Percentiles rank a stretch among this genome's conserved stretches.
These are phyloP conservation scores for Hormaphis cornu DNA, from an alignment of 1,140 invertebrate genomes.

Conservation along the genomic window DNA sequence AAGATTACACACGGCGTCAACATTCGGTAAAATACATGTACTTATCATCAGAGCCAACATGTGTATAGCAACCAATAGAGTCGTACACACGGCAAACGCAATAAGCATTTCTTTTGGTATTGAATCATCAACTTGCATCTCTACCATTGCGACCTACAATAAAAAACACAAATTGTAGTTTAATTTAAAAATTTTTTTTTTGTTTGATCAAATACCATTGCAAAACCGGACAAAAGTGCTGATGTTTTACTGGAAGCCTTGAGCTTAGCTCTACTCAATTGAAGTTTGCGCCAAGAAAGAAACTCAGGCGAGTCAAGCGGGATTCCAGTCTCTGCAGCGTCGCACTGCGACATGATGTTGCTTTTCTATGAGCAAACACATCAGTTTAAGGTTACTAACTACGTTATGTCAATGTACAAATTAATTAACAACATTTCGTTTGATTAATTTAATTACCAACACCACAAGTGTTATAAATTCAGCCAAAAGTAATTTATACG, in stretches of 20 bases:
- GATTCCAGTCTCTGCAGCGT: constrained; percentile 47
- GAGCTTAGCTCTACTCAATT: constrained; percentile 85
- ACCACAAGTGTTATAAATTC: background rate
- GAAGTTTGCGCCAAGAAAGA: constrained; percentile 81
- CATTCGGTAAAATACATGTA: constrained; percentile 93
- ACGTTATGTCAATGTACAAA: background rate
- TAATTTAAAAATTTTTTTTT: background rate
- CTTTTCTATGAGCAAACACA: background rate
- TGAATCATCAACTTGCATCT: constrained; percentile 70
- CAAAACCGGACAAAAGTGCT: constrained; percentile 89
- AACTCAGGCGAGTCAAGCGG: constrained; percentile 67
- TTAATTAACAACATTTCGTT: background rate
- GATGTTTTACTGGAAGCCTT: constrained; percentile 96
- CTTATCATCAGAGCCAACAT: constrained; percentile 98
- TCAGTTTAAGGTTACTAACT: background rate
- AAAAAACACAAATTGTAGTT: background rate
- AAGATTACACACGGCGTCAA: constrained; percentile 79
- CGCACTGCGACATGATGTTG: constrained; percentile 55
- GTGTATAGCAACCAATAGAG: constrained; percentile 90
- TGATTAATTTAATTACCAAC: constrained; percentile 2
- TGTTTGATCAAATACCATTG: constrained; percentile 61
- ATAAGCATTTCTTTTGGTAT: constrained; percentile 75
- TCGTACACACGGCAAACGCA: constrained; percentile 90
- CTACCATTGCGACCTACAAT: constrained; percentile 89
- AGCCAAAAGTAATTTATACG: background rate